These are phyloP conservation scores for Rhinopomastus cyanomelas DNA, from an alignment of 2,113 vertebrate genomes.

Conservation along the genomic window DNA sequence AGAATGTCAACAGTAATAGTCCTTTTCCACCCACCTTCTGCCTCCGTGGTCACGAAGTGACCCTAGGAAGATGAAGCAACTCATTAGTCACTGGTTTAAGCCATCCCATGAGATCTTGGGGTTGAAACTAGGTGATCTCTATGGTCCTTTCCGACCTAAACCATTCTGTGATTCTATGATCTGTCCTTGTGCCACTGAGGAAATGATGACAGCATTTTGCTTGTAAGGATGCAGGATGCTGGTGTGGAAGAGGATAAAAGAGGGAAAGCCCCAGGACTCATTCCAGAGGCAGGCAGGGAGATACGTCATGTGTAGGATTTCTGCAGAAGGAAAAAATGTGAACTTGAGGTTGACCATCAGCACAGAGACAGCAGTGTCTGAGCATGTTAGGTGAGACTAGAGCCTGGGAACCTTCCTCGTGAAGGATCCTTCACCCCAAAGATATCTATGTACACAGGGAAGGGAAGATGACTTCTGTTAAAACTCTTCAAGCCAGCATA, in stretches of 20 bases:
- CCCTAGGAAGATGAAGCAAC: not conserved
- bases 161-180: no score
- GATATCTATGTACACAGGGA: not conserved
- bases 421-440: not conserved
- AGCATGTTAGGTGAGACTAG: not conserved
- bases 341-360: not conserved
- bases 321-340: not conserved
- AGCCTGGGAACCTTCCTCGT: not conserved
- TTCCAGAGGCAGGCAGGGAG: not conserved
- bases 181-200: accelerated
- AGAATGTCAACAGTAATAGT: accelerated
- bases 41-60: not conserved
- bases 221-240: not conserved
- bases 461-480: not conserved
- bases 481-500: not conserved
- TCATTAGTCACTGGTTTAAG: not conserved
- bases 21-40: not conserved
- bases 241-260: not conserved
- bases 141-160: no score
- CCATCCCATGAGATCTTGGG: not conserved
- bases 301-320: no score
- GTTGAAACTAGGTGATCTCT: no score
- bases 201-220: accelerated
- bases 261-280: not conserved
- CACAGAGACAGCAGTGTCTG: not conserved